Evolutionary conservation across 2,797 vertebrate species (phyloP).

Genomic region (Saxicola maurus): DNA sequence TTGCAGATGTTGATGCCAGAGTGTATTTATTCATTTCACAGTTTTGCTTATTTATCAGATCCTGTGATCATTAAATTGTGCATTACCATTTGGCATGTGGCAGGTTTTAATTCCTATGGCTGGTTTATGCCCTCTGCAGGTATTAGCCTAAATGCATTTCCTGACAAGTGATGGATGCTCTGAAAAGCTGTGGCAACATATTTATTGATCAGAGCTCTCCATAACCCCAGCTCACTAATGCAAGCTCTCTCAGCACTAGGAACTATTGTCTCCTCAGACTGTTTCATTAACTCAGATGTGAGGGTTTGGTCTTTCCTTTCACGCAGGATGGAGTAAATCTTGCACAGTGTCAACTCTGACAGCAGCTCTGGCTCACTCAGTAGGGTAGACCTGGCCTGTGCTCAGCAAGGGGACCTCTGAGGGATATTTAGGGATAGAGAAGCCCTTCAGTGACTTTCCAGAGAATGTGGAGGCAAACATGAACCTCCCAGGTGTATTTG

Average conservation of each 20-base stretch:
- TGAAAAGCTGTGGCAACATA: slow-evolving; percentile 6
- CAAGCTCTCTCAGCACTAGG: slow-evolving; percentile 18
- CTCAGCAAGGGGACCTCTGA: neutral
- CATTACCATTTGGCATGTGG: slow-evolving; percentile 63
- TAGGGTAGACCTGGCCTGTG: neutral
- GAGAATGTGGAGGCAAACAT: neutral
- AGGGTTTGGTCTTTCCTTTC: slow-evolving; percentile 43
- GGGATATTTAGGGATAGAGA: neutral
- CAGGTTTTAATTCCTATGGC: slow-evolving; percentile 56
- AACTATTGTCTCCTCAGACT: slow-evolving; percentile 56
- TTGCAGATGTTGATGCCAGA: slow-evolving; percentile 46
- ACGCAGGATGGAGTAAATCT: slow-evolving; percentile 35
- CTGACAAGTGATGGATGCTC: slow-evolving; percentile 51
- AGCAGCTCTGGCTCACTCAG: neutral
- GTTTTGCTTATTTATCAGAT: slow-evolving; percentile 64
- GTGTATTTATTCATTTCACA: slow-evolving; percentile 48
- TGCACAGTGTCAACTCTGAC: neutral
- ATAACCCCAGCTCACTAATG: slow-evolving; percentile 48
- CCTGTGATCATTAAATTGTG: slow-evolving; percentile 52
- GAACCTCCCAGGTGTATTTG: neutral
- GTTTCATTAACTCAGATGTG: slow-evolving; percentile 57
- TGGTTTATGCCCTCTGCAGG: slow-evolving; percentile 49
- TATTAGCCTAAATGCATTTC: slow-evolving; percentile 62
- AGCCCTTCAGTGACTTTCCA: neutral
- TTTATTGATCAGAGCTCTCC: slow-evolving; percentile 59